Evolutionary conservation across 2,113 vertebrate genomes (phyloP).

Genomic region (Tretioscincus oriximinensis): DNA sequence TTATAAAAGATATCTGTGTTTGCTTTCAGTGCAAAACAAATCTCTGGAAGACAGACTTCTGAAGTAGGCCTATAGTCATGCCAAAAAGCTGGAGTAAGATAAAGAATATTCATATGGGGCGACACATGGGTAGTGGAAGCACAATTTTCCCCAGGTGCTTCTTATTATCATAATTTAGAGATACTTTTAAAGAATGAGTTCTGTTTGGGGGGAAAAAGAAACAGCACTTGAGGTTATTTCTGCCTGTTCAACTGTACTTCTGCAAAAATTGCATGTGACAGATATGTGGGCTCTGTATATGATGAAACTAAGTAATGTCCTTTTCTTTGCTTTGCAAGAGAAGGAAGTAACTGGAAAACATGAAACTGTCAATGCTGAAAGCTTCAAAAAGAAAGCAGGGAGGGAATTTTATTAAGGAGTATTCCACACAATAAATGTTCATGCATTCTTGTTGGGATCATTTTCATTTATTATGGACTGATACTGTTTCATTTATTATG

Average conservation of each 20-base stretch:
- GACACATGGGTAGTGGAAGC: slow-evolving; percentile 34
- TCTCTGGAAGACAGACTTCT: background rate
- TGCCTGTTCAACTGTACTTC: slow-evolving; percentile 31
- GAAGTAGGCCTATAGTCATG: background rate
- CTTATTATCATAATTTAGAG: slow-evolving; percentile 47
- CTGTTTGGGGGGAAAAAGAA: slow-evolving; percentile 13
- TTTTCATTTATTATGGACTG: background rate
- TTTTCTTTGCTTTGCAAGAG: slow-evolving; percentile 33
- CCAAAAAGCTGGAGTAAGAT: background rate
- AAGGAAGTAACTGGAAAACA: slow-evolving; percentile 46
- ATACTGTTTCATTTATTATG: background rate
- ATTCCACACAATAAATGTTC: slow-evolving; percentile 8
- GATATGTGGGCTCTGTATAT: slow-evolving; percentile 45
- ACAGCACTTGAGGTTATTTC: slow-evolving; percentile 43
- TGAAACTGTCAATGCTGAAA: slow-evolving; percentile 12
- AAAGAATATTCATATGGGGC: background rate
- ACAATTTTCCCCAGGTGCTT: slow-evolving; percentile 27
- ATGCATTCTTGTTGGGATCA: slow-evolving; percentile 20
- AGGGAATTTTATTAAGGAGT: background rate
- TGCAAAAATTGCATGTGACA: slow-evolving; percentile 46
- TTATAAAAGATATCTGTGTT: background rate
- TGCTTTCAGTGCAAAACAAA: background rate
- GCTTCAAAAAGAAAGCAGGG: slow-evolving; percentile 6
- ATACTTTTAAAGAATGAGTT: slow-evolving; percentile 36
- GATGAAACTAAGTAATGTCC: slow-evolving; percentile 43